Evolutionary conservation across 2,888 invertebrate species (phyloP), one percentile per base, ranked within the genome.

Genomic region (Pachliopta kotzebuea): DNA sequence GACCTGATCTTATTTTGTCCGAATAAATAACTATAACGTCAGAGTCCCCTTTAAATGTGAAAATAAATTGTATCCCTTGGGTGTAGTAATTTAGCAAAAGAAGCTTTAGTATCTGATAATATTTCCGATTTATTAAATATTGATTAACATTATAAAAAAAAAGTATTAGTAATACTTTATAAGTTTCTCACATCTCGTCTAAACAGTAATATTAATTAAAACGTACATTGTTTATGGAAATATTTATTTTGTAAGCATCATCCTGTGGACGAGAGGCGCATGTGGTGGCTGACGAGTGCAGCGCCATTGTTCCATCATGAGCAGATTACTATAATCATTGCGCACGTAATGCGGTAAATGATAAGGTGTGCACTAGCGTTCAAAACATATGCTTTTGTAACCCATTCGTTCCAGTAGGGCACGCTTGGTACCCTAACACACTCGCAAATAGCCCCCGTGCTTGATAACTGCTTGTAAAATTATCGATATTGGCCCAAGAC

Each of bases 301-400:
- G 75, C 76, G 76, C 85, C 78, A 86, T 90, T 90, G 91, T 90
- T 79, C 87, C 82, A 80, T 86, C 79, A 83, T 84, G 81, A 85
- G 84, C 78, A 86, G 89, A 91, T 91, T 90, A 91, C 91, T 90
- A 88, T 91, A 91, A 91, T 91, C 90, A 91, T 85, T 84, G 84
- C 78, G 67, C 84, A 84, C 86, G 86, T 91, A 91, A 91, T 89
- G 88, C 77, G 86, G 90, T 90, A 91, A 90, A 91, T 91, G 90
- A 91, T 90, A 88, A 90, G 88, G 87, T 90, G 81, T 82, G 83
- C 80, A 79, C 85, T 83, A 85, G 84, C 78, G 78, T 84, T 85
- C 88, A 85, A 88, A 91, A 91, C 90, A 91, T 89, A 90, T 91
- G 91, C 85, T 88, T 84, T 87, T 85, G 82, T 81, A 80, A 81